Base-by-base conservation (phyloP, 2,113 vertebrate species). In the Varanus komodoensis region DNA sequence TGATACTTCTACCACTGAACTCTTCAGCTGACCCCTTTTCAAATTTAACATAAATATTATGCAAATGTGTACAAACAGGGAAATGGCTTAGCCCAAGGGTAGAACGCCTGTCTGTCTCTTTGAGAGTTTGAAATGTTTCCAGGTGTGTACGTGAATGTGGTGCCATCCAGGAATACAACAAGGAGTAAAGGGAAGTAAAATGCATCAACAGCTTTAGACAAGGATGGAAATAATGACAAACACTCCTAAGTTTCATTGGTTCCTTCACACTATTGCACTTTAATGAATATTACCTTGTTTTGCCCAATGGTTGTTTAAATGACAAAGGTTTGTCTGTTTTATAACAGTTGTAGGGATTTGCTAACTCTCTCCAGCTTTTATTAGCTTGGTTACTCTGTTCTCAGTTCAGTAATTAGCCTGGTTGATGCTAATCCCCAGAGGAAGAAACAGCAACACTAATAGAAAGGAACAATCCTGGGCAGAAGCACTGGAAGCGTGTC, bases 351-450 rank as follows among this genome's bases (percentile, higher is more conserved):
- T 77, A 92, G 44, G 2, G 2, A 92, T 77, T 21, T 90, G 38
- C 92, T 75, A 89, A 88, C 84, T 95, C 92, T 34, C 44, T 88
- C 90, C 50, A 78, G 11, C 73, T 38, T 90, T 91, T 90, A 48
- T 88, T 93, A 69, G 80, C 57, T 87, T 84, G 82, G 50, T 89
- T 84, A 84, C n/a, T 89, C 19, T 83, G 32, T 90, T 95, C 87
- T 92, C 84, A 86, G 81, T 95, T 92, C 69, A 93, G 89, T 96
- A 96, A 96, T 96, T 96, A 95, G 94, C 92, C 89, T 73, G 80
- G 87, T 86, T 80, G 87, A 91, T 94, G 81, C 57, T 71, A 84
- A 86, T 95, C 94, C 89, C 27, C 54, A 83, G 1, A 82, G 21
- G 86, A 80, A 92, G 92, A 91, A 91, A 82, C 17, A 89, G 81